Conservation (phyloP, 1,140 invertebrate species). For the Euwallacea fornicatus region DNA sequence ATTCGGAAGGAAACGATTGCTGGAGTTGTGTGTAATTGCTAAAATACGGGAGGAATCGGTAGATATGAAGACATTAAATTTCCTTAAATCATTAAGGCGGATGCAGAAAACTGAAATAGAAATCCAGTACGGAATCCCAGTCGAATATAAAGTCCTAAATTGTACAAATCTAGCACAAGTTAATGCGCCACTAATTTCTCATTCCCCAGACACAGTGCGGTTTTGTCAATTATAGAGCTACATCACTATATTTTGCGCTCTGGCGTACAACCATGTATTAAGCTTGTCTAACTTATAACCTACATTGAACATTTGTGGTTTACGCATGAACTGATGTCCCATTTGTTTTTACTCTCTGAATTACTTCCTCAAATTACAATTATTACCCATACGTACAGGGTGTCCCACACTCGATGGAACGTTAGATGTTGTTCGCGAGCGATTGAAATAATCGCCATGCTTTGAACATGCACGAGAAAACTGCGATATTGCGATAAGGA, state of each 20-base stretch:
- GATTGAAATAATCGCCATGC: too few relatives aligned
- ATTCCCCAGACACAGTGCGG: conserved; percentile 42
- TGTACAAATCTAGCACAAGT: conserved; percentile 46
- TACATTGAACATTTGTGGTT: conserved; percentile 36
- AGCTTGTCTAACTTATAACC: conserved; percentile 44
- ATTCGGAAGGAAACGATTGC: conserved; percentile 21
- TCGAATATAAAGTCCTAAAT: conserved; percentile 43
- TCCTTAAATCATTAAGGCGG: conserved; percentile 41
- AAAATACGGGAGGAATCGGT: conserved; percentile 32
- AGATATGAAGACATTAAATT: conserved; percentile 38
- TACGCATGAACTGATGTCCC: conserved; percentile 30
- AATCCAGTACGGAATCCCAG: conserved; percentile 33
- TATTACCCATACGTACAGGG: too few relatives aligned
- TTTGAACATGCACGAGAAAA: too few relatives aligned
- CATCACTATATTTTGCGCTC: conserved; percentile 44
- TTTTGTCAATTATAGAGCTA: conserved; percentile 47
- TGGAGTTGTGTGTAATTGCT: conserved; percentile 16
- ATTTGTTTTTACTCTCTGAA: too few relatives aligned
- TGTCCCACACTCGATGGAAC: too few relatives aligned
- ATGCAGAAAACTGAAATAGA: conserved; percentile 39
- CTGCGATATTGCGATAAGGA: too few relatives aligned
- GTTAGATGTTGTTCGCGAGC: too few relatives aligned
- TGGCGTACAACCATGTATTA: conserved; percentile 43
- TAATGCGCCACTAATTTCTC: conserved; percentile 47
- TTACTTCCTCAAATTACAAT: too few relatives aligned